Evolutionary conservation across 2,888 invertebrate species (phyloP), one percentile per base, ranked within the genome.

Genomic region (Parapristionchus giblindavisi): DNA sequence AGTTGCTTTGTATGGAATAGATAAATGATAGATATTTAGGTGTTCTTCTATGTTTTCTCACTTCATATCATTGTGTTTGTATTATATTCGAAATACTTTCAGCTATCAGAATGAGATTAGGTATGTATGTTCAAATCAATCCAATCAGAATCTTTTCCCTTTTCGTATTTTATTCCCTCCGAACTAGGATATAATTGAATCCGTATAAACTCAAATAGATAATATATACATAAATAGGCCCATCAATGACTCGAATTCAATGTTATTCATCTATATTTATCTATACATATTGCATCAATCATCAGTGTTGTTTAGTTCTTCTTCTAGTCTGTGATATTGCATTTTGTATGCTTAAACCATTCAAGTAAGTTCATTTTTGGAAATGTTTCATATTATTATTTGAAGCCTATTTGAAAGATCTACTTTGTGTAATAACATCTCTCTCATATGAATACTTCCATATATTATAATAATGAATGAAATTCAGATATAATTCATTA

Each of bases 201-300:
- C n/a, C n/a, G n/a, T n/a, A n/a, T n/a, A n/a, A n/a, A n/a, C n/a
- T n/a, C n/a, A n/a, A n/a, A n/a, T n/a, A n/a, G n/a, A n/a, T n/a
- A n/a, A n/a, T n/a, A n/a, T n/a, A n/a, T n/a, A n/a, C n/a, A n/a
- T n/a, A n/a, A n/a, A 21, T n/a, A 68, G 68, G 68, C 24, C 68
- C 68, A 3, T 68, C 68, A 8, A 68, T 68, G 68, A 51, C 68
- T 27, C 68, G 68, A 0, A 48, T 27, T 51, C 68, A 68, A 27
- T 68, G 68, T 24, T 68, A 68, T 6, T 68, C 68, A 34, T 68
- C 68, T 52, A 68, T 68, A n/a, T 68, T 68, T 52, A 36, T 68
- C 68, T 68, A 68, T 17, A 68, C 52, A 2, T 68, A 68, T 27
- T 52, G 51, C 34, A 68, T 68, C 52, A 68, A 68, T 21, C 68